Conservation (phyloP, 2,888 invertebrate species). For the Noctua comes region DNA sequence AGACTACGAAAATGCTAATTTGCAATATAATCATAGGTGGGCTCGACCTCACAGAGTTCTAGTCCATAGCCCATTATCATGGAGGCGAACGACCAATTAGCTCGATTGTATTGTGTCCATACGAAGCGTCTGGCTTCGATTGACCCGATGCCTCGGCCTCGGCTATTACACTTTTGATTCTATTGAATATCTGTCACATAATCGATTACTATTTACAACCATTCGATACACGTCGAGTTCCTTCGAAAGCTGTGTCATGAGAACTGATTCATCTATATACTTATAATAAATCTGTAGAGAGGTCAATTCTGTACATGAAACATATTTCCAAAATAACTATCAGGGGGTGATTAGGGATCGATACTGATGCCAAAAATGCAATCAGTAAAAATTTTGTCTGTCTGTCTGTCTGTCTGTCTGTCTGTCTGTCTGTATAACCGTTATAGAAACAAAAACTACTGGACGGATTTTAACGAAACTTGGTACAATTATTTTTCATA, state of each 20-base stretch:
- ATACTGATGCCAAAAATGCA: no score
- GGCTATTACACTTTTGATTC: constrained; percentile 63
- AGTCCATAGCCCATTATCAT: constrained; percentile 67
- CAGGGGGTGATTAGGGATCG: no score
- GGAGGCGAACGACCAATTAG: constrained; percentile 76
- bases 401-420: no score
- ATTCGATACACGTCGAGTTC: constrained; percentile 34
- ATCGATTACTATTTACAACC: constrained; percentile 63
- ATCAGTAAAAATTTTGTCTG: no score
- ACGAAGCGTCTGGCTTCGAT: constrained; percentile 73
- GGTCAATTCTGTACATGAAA: no score
- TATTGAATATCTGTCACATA: constrained; percentile 67
- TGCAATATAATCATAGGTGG: constrained; percentile 66
- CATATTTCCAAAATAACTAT: no score
- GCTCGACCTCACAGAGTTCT: constrained; percentile 55
- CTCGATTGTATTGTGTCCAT: constrained; percentile 73
- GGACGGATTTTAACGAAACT: no score
- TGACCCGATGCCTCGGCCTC: constrained; percentile 76
- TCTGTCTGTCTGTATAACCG: no score
- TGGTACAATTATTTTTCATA: no score
- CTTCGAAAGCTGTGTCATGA: constrained; percentile 57
- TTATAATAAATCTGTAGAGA: no score
- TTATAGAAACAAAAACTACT: no score
- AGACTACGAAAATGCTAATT: constrained; percentile 66
- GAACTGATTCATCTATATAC: constrained; percentile 64